Base-by-base conservation (phyloP, 1,140 invertebrate species). In the Eueides isabella region DNA sequence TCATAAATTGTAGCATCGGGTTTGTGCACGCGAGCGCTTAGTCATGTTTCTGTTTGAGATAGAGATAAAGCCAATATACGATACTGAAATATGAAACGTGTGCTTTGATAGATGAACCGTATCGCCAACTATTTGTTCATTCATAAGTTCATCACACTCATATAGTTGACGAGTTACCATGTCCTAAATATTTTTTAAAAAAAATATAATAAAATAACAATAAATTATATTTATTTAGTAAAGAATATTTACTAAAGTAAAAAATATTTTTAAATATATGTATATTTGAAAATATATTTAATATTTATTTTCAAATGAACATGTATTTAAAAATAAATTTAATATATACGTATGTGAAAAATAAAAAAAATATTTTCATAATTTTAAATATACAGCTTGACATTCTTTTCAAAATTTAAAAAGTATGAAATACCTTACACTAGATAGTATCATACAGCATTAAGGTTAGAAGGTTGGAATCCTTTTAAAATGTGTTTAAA, bases 31-130 rank as follows among this genome's bases (percentile, higher is more conserved):
- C 7, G 7, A 55, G 9, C 48, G 9, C 11, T 23, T 55, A 44
- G 9, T 55, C 48, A 55, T 55, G 48, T 55, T 55, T 55, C 48
- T 55, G 48, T 55, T 23, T 55, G 48, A 55, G 9, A 23, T 55
- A 26, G 48, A 55, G n/a, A 44, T 44, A 44, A n/a, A 19, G n/a
- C 48, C 48, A 55, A 55, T 55, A 55, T 55, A 12, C 48, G 2
- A 11, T 23, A 23, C 23, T 55, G 9, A 26, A 55, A 55, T 55
- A 55, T 55, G 19, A 55, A 55, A 55, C 48, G 48, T 55, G 9
- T 55, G 19, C 19, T 55, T 55, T 55, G 19, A 55, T 55, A 55
- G 48, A 23, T 55, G 48, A 19, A 55, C 7, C 48, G 9, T 19
- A 55, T 23, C 48, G 48, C 48, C 19, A 26, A 9, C 48, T 23